Percentiles rank a stretch among this genome's conserved stretches.
These are phyloP conservation scores for Mycalesis mineus DNA, from an alignment of 2,888 invertebrate genomes.

Conservation along the genomic window DNA sequence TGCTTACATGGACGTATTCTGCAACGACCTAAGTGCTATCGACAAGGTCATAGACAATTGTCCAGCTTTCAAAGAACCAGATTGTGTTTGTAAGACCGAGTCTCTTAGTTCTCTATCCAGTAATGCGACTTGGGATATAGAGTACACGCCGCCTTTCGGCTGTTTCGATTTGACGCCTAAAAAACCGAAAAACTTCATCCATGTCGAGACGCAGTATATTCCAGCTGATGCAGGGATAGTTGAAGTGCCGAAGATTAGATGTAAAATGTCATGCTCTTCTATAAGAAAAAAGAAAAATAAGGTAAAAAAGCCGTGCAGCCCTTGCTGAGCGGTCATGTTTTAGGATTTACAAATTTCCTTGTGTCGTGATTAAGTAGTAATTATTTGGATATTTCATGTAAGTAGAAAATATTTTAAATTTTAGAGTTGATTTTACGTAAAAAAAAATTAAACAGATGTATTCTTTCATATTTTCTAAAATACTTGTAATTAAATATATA, in stretches of 20 bases:
- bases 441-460: not conserved
- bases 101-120: slow-evolving; percentile 69
- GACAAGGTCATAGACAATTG: slow-evolving; percentile 67
- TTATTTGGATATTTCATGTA: too few species aligned
- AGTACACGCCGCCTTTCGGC: slow-evolving; percentile 84
- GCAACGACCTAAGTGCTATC: slow-evolving; percentile 66
- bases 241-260: slow-evolving; percentile 44
- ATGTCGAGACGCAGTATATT: slow-evolving; percentile 81
- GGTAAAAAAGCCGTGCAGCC: slow-evolving; percentile 43
- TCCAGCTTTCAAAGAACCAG: slow-evolving; percentile 67
- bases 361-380: not conserved
- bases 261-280: slow-evolving; percentile 46
- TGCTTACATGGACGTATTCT: slow-evolving; percentile 73
- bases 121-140: slow-evolving; percentile 83
- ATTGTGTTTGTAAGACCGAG: slow-evolving; percentile 60
- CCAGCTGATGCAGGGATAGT: slow-evolving; percentile 72
- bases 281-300: slow-evolving; percentile 39
- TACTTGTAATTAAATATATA: too few species aligned
- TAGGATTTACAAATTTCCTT: slow-evolving; percentile 10
- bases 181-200: slow-evolving; percentile 66
- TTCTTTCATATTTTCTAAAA: too few species aligned
- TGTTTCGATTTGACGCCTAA: slow-evolving; percentile 80
- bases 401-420: too few species aligned
- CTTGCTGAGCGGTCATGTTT: slow-evolving; percentile 26
- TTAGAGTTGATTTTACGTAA: too few species aligned